Base-by-base conservation (phyloP, 2,888 invertebrate genomes). In the Xestia xanthographa region DNA sequence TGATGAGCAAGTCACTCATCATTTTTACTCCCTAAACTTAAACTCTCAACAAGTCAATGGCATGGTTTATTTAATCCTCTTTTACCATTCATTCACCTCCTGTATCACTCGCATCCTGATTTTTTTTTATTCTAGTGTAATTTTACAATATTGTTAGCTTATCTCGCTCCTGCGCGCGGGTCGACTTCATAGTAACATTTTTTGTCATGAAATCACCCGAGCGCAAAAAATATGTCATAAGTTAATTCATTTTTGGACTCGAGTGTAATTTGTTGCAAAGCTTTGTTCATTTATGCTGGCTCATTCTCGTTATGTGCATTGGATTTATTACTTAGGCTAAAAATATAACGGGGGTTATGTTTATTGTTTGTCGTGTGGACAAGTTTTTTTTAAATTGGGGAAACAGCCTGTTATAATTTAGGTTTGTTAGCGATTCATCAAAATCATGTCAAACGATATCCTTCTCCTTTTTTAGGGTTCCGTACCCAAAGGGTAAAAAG, bases 261-360 rank as follows among this genome's bases (percentile, higher is more conserved):
- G 50, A 68, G 29, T 66, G 9, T 50, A 81, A 68, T 81, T 75
- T 6, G n/a, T 29, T 74, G 68, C 20, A 77, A 82, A 76, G 63
- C 56, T 74, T 74, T 72, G 66, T 79, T 85, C 65, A 58, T 79
- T 76, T 75, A 77, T 70, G 38, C 72, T 75, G 50, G 65, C 50
- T 74, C 69, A 73, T 73, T 69, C 58, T 60, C 22, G 43, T 69
- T 56, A 56, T 73, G 34, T 38, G 17, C 41, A 66, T 58, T 20
- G 20, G 50, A 38, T 65, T 65, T 43, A 71, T 50, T n/a, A 65
- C 26, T 75, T 56, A 8, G 17, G 1, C 11, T 3, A 17, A 62
- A 34, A 20, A 62, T n/a, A 26, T 38, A 60, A 43, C n/a, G 34
- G 17, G 26, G 22, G 26, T 22, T 22, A 34, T 38, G 1, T 70